Evolutionary conservation across 2,797 vertebrate genomes (phyloP).

Genomic region (Trachurus trachurus): DNA sequence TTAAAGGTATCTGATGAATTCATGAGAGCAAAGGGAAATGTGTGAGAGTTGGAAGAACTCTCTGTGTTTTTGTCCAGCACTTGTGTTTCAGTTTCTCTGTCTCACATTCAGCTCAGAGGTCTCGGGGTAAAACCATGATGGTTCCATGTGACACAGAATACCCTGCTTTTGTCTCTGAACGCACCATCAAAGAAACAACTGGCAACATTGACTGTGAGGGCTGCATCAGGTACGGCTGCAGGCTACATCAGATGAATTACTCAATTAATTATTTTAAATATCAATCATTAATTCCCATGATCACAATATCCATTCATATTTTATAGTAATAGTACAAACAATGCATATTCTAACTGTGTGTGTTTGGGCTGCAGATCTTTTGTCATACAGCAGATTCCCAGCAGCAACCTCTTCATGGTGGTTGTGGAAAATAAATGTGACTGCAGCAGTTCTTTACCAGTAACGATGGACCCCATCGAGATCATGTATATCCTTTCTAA

Average conservation of each 20-base stretch:
- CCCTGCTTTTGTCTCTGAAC: constrained; percentile 98
- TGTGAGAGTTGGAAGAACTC: background rate
- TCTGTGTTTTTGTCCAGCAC: background rate
- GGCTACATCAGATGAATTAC: background rate
- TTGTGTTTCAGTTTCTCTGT: constrained; percentile 20
- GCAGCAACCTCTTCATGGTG: constrained; percentile 99
- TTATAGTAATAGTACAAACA: background rate
- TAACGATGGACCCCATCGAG: constrained; percentile 97
- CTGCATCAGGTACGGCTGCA: constrained; percentile 91
- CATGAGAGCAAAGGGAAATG: background rate
- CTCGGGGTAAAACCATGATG: constrained; percentile 91
- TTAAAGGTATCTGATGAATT: constrained; percentile 87
- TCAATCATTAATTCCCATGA: background rate
- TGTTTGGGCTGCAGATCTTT: constrained; percentile 90
- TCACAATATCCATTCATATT: background rate
- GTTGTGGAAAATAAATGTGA: constrained; percentile 97
- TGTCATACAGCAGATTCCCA: constrained; percentile 99
- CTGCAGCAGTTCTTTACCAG: constrained; percentile 89
- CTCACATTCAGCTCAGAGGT: constrained; percentile 87
- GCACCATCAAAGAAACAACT: constrained; percentile 97
- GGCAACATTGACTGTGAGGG: constrained; percentile 95
- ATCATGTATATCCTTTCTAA: constrained; percentile 98
- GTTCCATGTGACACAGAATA: constrained; percentile 98
- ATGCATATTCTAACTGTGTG: constrained; percentile 8
- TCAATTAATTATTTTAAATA: background rate